Conservation (phyloP, 1,140 invertebrate species). For the Macrosteles quadrilineatus region DNA sequence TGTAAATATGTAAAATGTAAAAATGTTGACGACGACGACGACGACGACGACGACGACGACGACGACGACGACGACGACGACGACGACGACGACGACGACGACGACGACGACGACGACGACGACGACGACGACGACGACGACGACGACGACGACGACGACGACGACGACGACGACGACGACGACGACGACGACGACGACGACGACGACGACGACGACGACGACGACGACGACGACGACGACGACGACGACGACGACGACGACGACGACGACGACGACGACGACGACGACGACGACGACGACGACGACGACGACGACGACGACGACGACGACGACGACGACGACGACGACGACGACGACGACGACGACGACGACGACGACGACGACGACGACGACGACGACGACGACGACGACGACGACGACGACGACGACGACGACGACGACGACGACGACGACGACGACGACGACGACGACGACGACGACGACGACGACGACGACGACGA, state of each 20-base stretch:
- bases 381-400: background rate
- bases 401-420: background rate
- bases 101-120: background rate
- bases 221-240: background rate
- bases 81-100: background rate
- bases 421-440: background rate
- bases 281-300: background rate
- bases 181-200: slow-evolving; percentile 4
- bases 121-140: slow-evolving; percentile 7
- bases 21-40: too few relatives aligned
- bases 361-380: slow-evolving; percentile 6
- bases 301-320: slow-evolving; percentile 3
- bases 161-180: slow-evolving; percentile 2
- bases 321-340: background rate
- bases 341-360: slow-evolving; percentile 2
- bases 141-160: background rate
- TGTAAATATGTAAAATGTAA: too few relatives aligned
- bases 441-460: background rate
- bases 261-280: background rate
- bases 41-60: background rate
- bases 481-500: slow-evolving; percentile 11
- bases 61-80: background rate
- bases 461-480: slow-evolving; percentile 1
- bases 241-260: background rate
- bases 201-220: background rate